Base-by-base conservation (phyloP, 1,140 invertebrate species). In the Musca domestica region DNA sequence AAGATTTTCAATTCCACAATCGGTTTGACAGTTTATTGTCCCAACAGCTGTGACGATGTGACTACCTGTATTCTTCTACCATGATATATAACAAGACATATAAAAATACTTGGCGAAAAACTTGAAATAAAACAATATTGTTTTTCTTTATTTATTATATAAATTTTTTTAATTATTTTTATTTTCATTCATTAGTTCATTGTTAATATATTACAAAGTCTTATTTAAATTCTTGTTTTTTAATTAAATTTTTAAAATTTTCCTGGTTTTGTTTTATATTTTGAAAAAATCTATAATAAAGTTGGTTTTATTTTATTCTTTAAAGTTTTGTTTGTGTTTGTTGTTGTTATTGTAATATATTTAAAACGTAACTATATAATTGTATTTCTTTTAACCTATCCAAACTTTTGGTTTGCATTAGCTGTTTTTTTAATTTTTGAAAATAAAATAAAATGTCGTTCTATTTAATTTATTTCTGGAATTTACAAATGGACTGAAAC, bases 151-250 rank as follows among this genome's bases (percentile, higher is more conserved):
- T 48, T 64, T 64, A 49, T 64, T 14, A 49, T 48, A 64, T 48
- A 48, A 64, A 48, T 64, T 64, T 20, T 64, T 64, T 64, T 49
- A n/a, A 41, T 49, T 49, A 48, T 22, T 58, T 58, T 10, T 30
- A 9, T 30, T 9, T 41, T 41, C 10, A 41, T n/a, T 61, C 41
- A 41, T 64, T 64, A 48, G 10, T 49, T 49, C 17, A 52, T 64
- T 64, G 47, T 48, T 48, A 64, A 47, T 64, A 64, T 64, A 64
- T 64, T 64, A 64, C 63, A 64, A 64, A 64, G 63, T 64, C 63
- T 64, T 64, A 48, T 64, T 64, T 64, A 47, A 64, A 64, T 64
- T 64, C 47, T 22, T 48, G n/a, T 64, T 48, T 64, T 48, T 41
- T 9, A 17, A 20, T 64, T 23, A 64, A 64, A 48, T 47, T 64